phyloP scores from a whole-genome alignment of 2,797 vertebrate genomes.

The Sciurus carolinensis region DNA sequence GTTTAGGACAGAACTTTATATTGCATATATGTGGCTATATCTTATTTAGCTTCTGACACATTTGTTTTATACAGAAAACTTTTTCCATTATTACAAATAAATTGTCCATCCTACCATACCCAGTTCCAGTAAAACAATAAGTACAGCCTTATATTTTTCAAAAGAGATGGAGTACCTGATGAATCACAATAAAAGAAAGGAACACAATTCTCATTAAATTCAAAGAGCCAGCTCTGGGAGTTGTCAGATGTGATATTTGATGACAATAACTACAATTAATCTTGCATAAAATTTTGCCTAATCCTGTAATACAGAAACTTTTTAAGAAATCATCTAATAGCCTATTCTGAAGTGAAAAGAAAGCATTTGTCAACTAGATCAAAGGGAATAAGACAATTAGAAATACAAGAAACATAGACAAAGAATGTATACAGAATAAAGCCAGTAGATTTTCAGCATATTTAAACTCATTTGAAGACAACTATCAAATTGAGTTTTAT shows the following conservation, averaged over 20 bases:
- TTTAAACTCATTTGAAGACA: not conserved
- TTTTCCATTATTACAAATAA: constrained; percentile 6
- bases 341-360: constrained; percentile 64
- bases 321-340: constrained; percentile 14
- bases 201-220: constrained; percentile 70
- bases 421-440: constrained; percentile 10
- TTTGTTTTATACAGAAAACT: not conserved
- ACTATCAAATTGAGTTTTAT: not conserved
- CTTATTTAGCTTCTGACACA: not conserved
- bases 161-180: not conserved
- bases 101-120: not conserved
- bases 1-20: not conserved
- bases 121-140: not conserved
- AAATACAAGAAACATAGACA: constrained; percentile 9
- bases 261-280: constrained; percentile 80
- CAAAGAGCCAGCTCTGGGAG: constrained; percentile 54
- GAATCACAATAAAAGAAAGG: constrained; percentile 45
- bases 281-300: constrained; percentile 67
- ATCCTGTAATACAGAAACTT: constrained; percentile 71
- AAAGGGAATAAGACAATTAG: constrained; percentile 55
- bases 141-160: not conserved
- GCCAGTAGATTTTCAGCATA: not conserved
- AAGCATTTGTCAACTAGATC: constrained; percentile 70
- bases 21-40: not conserved
- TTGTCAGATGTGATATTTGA: constrained; percentile 57